Evolutionary conservation across 92 coral and sea anemone genomes (phyloP), one percentile per base, ranked within the genome.

Genomic region (Blastomussa wellsi): DNA sequence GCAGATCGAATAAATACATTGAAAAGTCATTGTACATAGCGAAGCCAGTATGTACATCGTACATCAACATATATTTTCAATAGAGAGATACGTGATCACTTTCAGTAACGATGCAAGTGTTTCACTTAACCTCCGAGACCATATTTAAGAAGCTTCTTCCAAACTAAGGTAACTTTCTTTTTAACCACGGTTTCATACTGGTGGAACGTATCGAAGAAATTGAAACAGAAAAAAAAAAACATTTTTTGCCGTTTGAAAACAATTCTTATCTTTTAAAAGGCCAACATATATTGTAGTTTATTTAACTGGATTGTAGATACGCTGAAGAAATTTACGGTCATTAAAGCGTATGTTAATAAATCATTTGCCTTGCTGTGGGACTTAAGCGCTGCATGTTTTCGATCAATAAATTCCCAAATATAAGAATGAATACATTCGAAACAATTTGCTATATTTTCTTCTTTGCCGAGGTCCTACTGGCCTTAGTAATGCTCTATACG

Each of bases 331-430:
- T 42, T 52, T 47, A 28, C 41, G 10, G 48, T 44, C 62, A 83
- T 74, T 64, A 74, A 83, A 74, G 22, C 48, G 41, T 59, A 53
- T 74, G 74, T 62, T 41, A 15, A 57, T 32, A 74, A 71, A 28
- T 51, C 36, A 39, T 24, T 16, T 29, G 37, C 53, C 48, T 66
- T 44, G 17, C 17, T 47, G 16, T 79, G 11, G 29, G 15, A 26
- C 35, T n/a, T 16, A 24, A n/a, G 31, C 65, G 22, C 24, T 66
- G 35, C 70, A 35, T 11, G 72, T 82, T 82, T 60, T 35, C 39
- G 39, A 38, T 16, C 72, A 7, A 9, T 37, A 42, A 53, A 55
- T 72, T 55, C 36, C 69, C 32, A 24, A 37, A 53, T 8, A 3
- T 17, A 70, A 70, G 35, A 62, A 29, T 39, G 15, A 60, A 26